Evolutionary conservation across 2,113 vertebrate genomes (phyloP).

Genomic region (Oxyura jamaicensis): DNA sequence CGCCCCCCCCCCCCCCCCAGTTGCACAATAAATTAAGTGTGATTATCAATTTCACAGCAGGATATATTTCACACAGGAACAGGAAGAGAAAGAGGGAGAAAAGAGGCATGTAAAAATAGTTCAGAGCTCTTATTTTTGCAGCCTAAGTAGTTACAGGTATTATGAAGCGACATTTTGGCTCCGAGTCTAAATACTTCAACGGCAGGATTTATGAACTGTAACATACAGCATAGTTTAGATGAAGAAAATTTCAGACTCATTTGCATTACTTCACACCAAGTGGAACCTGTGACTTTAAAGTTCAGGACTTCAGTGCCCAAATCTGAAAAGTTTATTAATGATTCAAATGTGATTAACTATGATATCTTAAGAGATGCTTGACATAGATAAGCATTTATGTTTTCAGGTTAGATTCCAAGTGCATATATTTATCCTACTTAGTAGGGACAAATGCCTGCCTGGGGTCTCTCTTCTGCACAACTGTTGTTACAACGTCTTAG

Average conservation of each 20-base stretch:
- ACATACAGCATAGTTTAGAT: background rate
- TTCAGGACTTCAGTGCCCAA: background rate
- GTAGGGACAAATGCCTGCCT: background rate
- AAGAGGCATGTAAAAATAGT: background rate
- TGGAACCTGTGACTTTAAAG: background rate
- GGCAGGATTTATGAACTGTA: no score
- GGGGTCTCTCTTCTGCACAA: background rate
- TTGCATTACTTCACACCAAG: background rate
- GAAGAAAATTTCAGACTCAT: background rate
- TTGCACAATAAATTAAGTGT: background rate
- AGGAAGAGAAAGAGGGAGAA: background rate
- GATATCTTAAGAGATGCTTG: background rate
- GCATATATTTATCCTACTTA: background rate
- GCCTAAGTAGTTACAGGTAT: background rate
- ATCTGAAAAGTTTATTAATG: no score
- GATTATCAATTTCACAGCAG: background rate
- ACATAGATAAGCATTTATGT: background rate
- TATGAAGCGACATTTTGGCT: background rate
- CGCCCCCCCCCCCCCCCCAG: no score
- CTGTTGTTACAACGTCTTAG: background rate
- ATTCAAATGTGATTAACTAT: background rate
- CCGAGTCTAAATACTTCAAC: background rate
- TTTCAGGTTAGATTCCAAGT: background rate
- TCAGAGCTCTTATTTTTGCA: background rate
- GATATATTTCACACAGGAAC: background rate